Percentiles rank a stretch among this genome's conserved stretches.
These are phyloP conservation scores for Dipodomys ordii DNA, from an alignment of 2,113 vertebrate genomes.

Conservation along the genomic window DNA sequence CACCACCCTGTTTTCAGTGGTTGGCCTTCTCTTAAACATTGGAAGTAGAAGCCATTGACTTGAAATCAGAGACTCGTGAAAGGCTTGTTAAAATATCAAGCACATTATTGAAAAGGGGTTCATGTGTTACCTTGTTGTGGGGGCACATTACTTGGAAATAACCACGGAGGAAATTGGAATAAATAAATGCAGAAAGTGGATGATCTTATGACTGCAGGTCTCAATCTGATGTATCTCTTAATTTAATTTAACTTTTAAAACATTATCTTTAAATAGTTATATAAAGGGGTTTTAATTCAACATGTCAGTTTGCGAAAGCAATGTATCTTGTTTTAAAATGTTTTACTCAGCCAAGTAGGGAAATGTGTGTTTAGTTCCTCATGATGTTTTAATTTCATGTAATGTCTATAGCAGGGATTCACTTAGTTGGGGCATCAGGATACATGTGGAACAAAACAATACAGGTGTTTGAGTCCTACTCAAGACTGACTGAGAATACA, in stretches of 20 bases:
- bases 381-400: neutral
- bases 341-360: neutral
- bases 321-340: neutral
- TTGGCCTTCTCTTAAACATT: slow-evolving; percentile 35
- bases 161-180: neutral
- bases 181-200: slow-evolving; percentile 19
- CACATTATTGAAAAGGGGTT: slow-evolving; percentile 28
- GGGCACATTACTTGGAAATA: neutral
- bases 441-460: neutral
- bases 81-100: neutral
- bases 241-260: no score
- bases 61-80: slow-evolving; percentile 21
- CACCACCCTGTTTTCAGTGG: neutral
- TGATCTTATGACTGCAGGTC: neutral
- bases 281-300: no score
- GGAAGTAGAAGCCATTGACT: slow-evolving; percentile 27
- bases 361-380: neutral
- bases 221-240: neutral
- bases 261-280: no score
- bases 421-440: neutral
- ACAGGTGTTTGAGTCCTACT: neutral
- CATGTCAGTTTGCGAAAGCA: no score
- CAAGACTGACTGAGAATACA: neutral
- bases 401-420: neutral
- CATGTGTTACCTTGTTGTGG: neutral